Evolutionary conservation across 2,797 vertebrate genomes (phyloP).

Genomic region (Hoplostethus mediterraneus): DNA sequence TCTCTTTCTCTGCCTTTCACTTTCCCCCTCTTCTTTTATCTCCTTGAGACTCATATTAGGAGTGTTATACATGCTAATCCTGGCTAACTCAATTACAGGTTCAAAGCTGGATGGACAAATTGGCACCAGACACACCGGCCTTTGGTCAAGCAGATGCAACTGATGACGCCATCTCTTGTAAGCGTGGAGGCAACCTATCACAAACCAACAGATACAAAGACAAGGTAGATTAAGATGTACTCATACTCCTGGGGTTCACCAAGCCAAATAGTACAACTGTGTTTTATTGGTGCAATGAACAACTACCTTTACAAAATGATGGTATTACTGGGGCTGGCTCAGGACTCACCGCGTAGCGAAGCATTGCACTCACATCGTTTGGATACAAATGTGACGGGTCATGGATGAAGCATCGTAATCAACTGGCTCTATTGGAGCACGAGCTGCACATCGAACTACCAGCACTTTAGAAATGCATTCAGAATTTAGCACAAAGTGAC

Average conservation of each 20-base stretch:
- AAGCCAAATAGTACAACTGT: neutral
- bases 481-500: neutral
- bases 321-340: no score
- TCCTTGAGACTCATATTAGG: conserved; percentile 47
- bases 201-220: neutral
- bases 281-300: neutral
- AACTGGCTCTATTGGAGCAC: neutral
- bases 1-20: conserved; percentile 27
- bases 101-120: conserved; percentile 74
- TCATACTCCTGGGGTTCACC: neutral
- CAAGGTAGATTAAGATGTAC: neutral
- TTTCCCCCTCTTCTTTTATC: conserved; percentile 66
- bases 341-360: no score
- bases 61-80: conserved; percentile 65
- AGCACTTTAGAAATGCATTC: neutral
- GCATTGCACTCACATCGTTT: neutral
- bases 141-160: conserved; percentile 23
- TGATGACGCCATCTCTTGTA: conserved; percentile 12
- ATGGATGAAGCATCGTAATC: neutral
- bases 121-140: conserved; percentile 52
- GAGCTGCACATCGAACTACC: neutral
- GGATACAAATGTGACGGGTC: neutral
- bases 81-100: conserved; percentile 72
- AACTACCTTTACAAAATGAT: no score
- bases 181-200: conserved; percentile 40